A percentile compares a stretch with the other conserved stretches of the same genome.
Conservation (phyloP, 2,888 invertebrate genomes). For the Fragum sueziense region DNA sequence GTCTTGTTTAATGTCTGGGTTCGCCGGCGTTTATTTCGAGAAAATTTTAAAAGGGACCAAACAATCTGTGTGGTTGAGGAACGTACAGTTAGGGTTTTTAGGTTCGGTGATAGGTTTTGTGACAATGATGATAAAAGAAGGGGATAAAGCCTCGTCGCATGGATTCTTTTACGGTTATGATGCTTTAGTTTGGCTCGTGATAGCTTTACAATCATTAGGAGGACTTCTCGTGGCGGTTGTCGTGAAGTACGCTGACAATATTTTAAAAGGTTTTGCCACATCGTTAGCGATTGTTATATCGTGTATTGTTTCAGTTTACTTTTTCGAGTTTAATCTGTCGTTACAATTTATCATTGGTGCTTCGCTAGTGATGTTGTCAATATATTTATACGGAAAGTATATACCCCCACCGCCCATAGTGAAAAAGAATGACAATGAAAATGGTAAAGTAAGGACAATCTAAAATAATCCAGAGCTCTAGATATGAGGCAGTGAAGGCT, state of each 20-base stretch:
- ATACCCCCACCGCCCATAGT: slow-evolving; percentile 39
- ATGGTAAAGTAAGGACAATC: slow-evolving; percentile 52
- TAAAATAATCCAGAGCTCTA: no score
- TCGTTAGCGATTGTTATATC: slow-evolving; percentile 98
- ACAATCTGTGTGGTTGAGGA: slow-evolving; percentile 95
- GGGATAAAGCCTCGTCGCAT: slow-evolving; percentile 79
- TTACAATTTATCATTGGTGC: slow-evolving; percentile 93
- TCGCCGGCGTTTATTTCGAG: slow-evolving; percentile 99
- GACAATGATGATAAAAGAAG: slow-evolving; percentile 86
- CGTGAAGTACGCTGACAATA: slow-evolving; percentile 99
- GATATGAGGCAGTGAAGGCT: no score
- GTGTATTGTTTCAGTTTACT: slow-evolving; percentile 95
- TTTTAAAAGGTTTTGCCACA: slow-evolving; percentile 95
- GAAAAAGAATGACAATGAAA: slow-evolving; percentile 29
- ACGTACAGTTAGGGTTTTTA: slow-evolving; percentile 96
- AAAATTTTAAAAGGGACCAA: slow-evolving; percentile 94
- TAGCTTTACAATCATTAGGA: slow-evolving; percentile 94
- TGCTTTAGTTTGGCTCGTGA: slow-evolving; percentile 88
- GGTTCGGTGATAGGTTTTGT: slow-evolving; percentile 94
- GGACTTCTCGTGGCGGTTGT: slow-evolving; percentile 98
- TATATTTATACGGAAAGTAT: slow-evolving; percentile 90
- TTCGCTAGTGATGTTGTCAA: slow-evolving; percentile 93
- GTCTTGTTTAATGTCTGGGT: slow-evolving; percentile 94
- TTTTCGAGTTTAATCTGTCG: slow-evolving; percentile 94
- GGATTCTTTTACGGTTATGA: slow-evolving; percentile 89